Conservation (phyloP, 2,888 invertebrate genomes). For the Sipunculus nudus region DNA sequence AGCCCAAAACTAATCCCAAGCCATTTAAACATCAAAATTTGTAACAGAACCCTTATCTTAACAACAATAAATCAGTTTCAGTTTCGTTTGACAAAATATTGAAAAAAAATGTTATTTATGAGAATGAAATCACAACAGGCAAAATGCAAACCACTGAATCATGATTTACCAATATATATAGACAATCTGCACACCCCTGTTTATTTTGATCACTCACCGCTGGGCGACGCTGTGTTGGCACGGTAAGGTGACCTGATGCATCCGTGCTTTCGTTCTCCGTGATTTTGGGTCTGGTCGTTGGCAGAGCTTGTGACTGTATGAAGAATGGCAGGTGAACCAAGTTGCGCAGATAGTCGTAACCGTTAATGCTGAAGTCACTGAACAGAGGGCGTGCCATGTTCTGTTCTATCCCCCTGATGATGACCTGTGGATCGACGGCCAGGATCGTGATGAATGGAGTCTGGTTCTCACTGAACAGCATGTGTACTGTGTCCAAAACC, state of each 20-base stretch:
- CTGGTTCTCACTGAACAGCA: conserved; percentile 91
- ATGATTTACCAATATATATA: too few relatives aligned
- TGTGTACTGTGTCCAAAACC: conserved; percentile 93
- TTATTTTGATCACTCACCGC: too few relatives aligned
- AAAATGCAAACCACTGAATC: too few relatives aligned
- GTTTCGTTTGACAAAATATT: too few relatives aligned
- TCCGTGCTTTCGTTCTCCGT: neutral
- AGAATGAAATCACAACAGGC: too few relatives aligned
- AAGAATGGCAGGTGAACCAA: conserved; percentile 98
- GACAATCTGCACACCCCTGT: too few relatives aligned
- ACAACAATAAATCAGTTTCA: too few relatives aligned
- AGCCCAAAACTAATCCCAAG: too few relatives aligned
- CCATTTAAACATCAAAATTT: too few relatives aligned
- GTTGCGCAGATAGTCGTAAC: conserved; percentile 89
- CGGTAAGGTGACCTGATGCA: neutral
- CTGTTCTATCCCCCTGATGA: conserved; percentile 81
- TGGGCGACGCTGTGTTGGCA: neutral
- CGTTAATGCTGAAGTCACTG: conserved; percentile 91
- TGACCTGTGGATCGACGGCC: conserved; percentile 98
- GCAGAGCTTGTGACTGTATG: conserved; percentile 93
- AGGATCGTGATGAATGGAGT: conserved; percentile 95
- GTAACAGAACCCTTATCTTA: too few relatives aligned
- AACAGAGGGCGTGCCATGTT: conserved; percentile 53
- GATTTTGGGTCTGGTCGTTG: conserved; percentile 68
- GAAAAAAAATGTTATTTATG: too few relatives aligned